Base-by-base conservation (phyloP, 2,888 invertebrate species). In the Scaptomyza tumidula region DNA sequence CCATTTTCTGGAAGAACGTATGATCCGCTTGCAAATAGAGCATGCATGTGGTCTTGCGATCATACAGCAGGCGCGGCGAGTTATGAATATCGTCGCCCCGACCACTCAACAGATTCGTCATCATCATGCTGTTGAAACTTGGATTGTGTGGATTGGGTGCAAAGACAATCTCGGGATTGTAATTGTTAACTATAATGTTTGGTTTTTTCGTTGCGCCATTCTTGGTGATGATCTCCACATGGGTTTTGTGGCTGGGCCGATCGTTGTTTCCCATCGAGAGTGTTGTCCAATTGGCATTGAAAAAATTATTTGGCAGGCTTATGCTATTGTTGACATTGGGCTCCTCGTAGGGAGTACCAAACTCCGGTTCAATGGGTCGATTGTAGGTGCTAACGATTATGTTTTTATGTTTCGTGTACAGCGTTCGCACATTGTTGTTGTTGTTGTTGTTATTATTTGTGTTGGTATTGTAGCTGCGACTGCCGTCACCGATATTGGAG, bases 1-100 rank as follows among this genome's bases (percentile, higher is more conserved):
- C 97, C 93, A 98, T 97, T 92, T 98, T 96, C 90, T 98, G 96
- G 93, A 96, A 99, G 92, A 99, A 97, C 92, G 98, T 96, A 92
- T 99, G 98, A 93, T 98, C 97, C 4, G 99, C 98, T 92, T 99
- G 98, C 87, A 99, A 93, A 92, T 98, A 98, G 62, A 99, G 94
- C 94, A 98, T 96, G 90, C 99, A 99, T 0, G 98, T 98, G 41
- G 97, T 98, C 92, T 98, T 98, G 82, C 95, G 95, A 29, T 97
- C 97, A 92, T 92, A 91, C 52, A 90, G 66, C 45, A 91, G 82
- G 86, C 93, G 90, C 76, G 92, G 92, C 1, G 84, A 80, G 45
- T 78, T 86, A 60, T 83, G 87, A 31, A 80, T 80, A 44, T 86
- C 86, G 2, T 89, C 75, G 45, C 80, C 90, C 6, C 91, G 86